These are phyloP conservation scores for Coelinius sp. DNA, from an alignment of 2,888 invertebrate genomes.

Conservation along the genomic window DNA sequence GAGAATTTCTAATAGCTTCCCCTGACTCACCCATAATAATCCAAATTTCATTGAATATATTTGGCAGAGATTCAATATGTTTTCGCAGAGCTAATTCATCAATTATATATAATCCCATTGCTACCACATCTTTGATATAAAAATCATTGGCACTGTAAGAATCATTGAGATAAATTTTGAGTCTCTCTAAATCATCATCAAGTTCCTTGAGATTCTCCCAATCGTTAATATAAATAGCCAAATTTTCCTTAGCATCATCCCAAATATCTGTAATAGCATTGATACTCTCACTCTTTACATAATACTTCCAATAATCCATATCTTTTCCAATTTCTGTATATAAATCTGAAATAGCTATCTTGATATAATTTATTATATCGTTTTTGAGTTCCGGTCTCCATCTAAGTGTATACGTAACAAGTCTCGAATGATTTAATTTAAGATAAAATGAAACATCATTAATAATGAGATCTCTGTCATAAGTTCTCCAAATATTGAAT, in stretches of 20 bases:
- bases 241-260: slow-evolving; percentile 81
- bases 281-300: slow-evolving; percentile 79
- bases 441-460: slow-evolving; percentile 85
- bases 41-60: slow-evolving; percentile 86
- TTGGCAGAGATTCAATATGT: slow-evolving; percentile 84
- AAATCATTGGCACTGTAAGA: slow-evolving; percentile 88
- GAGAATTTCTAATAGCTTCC: slow-evolving; percentile 81
- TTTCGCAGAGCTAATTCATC: slow-evolving; percentile 85
- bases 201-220: slow-evolving; percentile 79
- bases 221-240: slow-evolving; percentile 81
- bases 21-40: slow-evolving; percentile 90
- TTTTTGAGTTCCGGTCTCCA: slow-evolving; percentile 84
- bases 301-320: slow-evolving; percentile 77
- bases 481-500: slow-evolving; percentile 86
- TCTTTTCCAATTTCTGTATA: slow-evolving; percentile 72
- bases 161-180: slow-evolving; percentile 80
- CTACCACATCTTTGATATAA: slow-evolving; percentile 84
- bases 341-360: slow-evolving; percentile 68
- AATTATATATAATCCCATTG: slow-evolving; percentile 78
- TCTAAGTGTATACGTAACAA: slow-evolving; percentile 83
- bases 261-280: slow-evolving; percentile 80
- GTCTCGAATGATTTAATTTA: slow-evolving; percentile 86
- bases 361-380: slow-evolving; percentile 74
- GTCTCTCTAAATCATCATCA: slow-evolving; percentile 80
- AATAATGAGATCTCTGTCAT: slow-evolving; percentile 81